Base-by-base conservation (phyloP, 2,888 invertebrate genomes). In the Ellobium chinense region DNA sequence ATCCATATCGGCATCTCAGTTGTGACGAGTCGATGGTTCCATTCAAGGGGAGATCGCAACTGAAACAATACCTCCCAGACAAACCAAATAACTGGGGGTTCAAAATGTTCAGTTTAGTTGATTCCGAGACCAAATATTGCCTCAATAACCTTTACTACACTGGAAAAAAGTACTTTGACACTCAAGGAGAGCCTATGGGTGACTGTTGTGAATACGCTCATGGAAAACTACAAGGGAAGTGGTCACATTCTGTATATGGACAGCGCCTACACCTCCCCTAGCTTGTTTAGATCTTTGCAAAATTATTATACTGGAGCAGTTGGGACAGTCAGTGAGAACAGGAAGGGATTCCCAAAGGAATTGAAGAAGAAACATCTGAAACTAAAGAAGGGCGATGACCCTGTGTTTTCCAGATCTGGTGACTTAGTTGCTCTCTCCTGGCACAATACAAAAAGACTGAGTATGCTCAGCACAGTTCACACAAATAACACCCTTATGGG, bases 391-490 rank as follows among this genome's bases (percentile, higher is more conserved):
- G 83, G 82, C 12, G 78, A 82, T 63, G 84, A 82, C 18, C 86
- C 85, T n/a, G 76, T 82, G 1, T 85, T 85, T 60, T 80, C 78
- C 81, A 58, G 82, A 5, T 1, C 31, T 12, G 46, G 70, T 0
- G 66, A 85, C 75, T 36, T 84, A 14, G 68, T 86, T 1, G 68
- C 85, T 3, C 83, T 85, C 76, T 80, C 81, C 21, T 84, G 84
- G 86, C 82, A 82, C n/a, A 84, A 85, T 54, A 83, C 82, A 21
- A 86, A 85, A 36, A 65, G 84, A 7, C 82, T 83, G 7, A 18
- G 27, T 24, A 31, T 78, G 29, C 46, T 81, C 21, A 68, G 39
- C 18, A 39, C 78, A 34, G 66, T 68, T 54, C 78, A 81, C 62
- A 46, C 58, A 27, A 62, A 78, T 37, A 60, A 66, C n/a, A 74